Percentiles rank a stretch among this genome's conserved stretches.
These are phyloP conservation scores for Periophthalmodon schlosseri DNA, from an alignment of 2,113 vertebrate species.

Conservation along the genomic window DNA sequence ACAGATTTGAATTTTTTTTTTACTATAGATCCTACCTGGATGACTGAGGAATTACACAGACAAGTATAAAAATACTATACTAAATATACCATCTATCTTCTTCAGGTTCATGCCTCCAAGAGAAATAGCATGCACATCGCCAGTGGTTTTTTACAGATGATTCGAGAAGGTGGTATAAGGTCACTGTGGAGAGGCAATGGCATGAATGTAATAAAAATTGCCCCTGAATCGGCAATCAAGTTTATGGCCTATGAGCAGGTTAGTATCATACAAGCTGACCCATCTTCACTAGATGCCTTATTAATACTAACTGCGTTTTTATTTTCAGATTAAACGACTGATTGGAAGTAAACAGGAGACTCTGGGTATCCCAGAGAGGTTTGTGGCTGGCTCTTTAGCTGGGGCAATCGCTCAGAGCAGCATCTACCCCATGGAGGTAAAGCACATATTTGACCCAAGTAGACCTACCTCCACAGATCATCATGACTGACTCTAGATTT, in stretches of 20 bases:
- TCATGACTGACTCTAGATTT: conserved; percentile 29
- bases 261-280: neutral
- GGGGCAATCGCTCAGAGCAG: conserved; percentile 94
- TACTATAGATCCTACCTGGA: too few relatives aligned
- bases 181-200: conserved; percentile 95
- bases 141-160: conserved; percentile 90
- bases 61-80: neutral
- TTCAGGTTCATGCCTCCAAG: conserved; percentile 90
- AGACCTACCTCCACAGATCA: neutral
- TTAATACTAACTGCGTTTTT: neutral
- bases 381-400: conserved; percentile 90
- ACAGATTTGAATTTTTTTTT: too few relatives aligned
- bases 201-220: conserved; percentile 96
- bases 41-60: too few relatives aligned
- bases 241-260: conserved; percentile 99
- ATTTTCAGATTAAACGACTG: conserved; percentile 86
- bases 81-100: neutral
- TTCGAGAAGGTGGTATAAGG: conserved; percentile 86
- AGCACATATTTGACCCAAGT: neutral
- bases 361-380: conserved; percentile 86
- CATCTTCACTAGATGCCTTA: neutral
- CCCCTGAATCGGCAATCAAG: conserved; percentile 93
- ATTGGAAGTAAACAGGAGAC: conserved; percentile 92
- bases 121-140: conserved; percentile 90
- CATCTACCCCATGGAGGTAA: conserved; percentile 98